Evolutionary conservation across 2,888 invertebrate genomes (phyloP).

Genomic region (Macropis europaea): DNA sequence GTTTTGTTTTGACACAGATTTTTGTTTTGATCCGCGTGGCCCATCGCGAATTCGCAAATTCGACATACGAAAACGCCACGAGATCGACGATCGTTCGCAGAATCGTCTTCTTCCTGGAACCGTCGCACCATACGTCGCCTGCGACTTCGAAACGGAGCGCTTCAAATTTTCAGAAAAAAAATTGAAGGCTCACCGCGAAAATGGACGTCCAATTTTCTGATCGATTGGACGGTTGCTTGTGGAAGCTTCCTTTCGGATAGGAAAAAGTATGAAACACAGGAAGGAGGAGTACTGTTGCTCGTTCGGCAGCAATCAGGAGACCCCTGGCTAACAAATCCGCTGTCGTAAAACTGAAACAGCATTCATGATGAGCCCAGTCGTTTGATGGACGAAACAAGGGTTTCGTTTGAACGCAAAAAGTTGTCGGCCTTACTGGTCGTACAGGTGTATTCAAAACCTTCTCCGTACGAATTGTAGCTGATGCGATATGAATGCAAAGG

Average conservation of each 20-base stretch:
- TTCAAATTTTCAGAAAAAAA: no score
- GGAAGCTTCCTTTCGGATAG: neutral
- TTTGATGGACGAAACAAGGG: conserved; percentile 37
- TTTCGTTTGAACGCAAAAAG: conserved; percentile 37
- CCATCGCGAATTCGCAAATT: no score
- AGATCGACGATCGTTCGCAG: no score
- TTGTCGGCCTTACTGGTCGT: conserved; percentile 41
- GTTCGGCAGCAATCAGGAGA: neutral
- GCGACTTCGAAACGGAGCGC: no score
- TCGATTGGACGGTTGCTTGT: neutral
- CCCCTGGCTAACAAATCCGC: conserved; percentile 20
- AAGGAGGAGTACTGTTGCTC: neutral
- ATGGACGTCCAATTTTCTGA: no score
- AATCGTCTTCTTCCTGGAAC: no score
- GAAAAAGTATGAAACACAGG: no score
- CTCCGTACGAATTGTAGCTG: conserved; percentile 29
- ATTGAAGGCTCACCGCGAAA: no score
- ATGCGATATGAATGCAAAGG: conserved; percentile 21
- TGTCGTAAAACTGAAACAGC: conserved; percentile 22
- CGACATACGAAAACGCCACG: no score
- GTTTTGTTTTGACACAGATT: conserved; percentile 36
- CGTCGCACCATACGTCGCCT: no score
- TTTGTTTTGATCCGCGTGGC: no score
- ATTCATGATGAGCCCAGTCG: conserved; percentile 15
- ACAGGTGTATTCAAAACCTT: conserved; percentile 48